Evolutionary conservation across 2,888 invertebrate species (phyloP).

Genomic region (Tachina grossa): DNA sequence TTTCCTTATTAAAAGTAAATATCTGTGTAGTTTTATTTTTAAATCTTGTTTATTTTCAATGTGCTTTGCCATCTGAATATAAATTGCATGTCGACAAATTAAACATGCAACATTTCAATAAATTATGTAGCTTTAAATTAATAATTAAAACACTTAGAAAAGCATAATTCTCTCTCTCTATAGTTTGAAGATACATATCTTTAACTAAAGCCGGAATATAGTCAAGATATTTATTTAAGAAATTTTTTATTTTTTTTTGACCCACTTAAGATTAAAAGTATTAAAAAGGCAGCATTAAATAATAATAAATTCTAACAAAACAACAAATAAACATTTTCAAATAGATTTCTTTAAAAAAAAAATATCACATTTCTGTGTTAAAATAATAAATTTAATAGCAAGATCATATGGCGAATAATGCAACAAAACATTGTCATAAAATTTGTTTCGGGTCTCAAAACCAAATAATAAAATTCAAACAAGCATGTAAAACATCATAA

Average conservation of each 20-base stretch:
- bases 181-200: not conserved
- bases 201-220: not conserved
- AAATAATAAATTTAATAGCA: constrained; percentile 31
- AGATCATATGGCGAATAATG: constrained; percentile 39
- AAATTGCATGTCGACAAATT: constrained; percentile 28
- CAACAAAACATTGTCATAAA: constrained; percentile 13
- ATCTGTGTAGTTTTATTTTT: not conserved
- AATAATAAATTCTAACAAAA: constrained; percentile 11
- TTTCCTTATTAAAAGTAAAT: constrained; percentile 10
- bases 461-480: constrained; percentile 29
- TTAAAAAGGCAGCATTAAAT: constrained; percentile 4
- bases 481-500: constrained; percentile 23
- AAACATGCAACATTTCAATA: constrained; percentile 52
- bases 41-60: constrained; percentile 14
- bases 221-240: not conserved
- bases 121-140: constrained; percentile 34
- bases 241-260: constrained; percentile 28
- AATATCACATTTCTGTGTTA: constrained; percentile 41
- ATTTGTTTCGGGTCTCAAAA: constrained; percentile 14
- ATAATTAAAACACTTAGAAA: constrained; percentile 23
- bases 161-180: not conserved
- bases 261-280: constrained; percentile 8
- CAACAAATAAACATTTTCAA: constrained; percentile 18
- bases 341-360: constrained; percentile 13
- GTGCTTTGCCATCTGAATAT: constrained; percentile 13